A percentile compares a stretch with the other conserved stretches of the same genome.
Evolutionary conservation across 2,888 invertebrate species (phyloP).

Genomic region (Serrognathus titanus): DNA sequence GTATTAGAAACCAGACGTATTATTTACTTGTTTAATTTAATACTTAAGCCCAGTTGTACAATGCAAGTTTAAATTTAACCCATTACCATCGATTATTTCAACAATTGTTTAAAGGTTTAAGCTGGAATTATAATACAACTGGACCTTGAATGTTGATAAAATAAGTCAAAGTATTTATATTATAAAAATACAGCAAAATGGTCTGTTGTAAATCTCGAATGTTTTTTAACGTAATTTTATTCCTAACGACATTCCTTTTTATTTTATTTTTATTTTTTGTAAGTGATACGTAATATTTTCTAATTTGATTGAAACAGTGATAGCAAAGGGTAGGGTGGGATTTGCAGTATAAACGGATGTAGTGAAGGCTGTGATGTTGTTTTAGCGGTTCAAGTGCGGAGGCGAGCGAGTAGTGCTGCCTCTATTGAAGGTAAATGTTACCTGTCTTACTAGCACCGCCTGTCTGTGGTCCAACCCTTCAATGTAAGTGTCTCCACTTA

Average conservation of each 20-base stretch:
- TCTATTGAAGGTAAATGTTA: slow-evolving; percentile 51
- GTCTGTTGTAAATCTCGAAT: too few relatives aligned
- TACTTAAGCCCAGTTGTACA: neutral
- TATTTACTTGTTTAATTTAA: neutral
- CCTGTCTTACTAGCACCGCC: slow-evolving; percentile 31
- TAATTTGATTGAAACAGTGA: slow-evolving; percentile 1
- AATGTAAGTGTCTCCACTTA: slow-evolving; percentile 19
- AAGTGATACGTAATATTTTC: too few relatives aligned
- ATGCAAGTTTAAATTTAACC: neutral
- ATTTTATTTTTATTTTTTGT: too few relatives aligned
- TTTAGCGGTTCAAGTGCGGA: slow-evolving; percentile 52
- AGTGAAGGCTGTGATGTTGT: slow-evolving; percentile 44
- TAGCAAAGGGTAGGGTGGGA: slow-evolving; percentile 18
- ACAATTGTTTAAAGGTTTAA: too few relatives aligned
- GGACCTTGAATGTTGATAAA: too few relatives aligned
- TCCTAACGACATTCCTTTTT: too few relatives aligned
- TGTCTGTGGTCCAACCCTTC: slow-evolving; percentile 13
- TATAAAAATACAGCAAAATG: too few relatives aligned
- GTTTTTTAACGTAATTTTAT: too few relatives aligned
- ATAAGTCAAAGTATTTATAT: too few relatives aligned
- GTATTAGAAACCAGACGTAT: neutral
- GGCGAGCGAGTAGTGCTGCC: slow-evolving; percentile 50
- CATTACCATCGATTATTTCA: too few relatives aligned
- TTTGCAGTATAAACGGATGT: slow-evolving; percentile 21
- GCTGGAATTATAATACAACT: too few relatives aligned